phyloP scores from a whole-genome alignment of 2,797 vertebrate genomes.

The Cottoperca gobio region DNA sequence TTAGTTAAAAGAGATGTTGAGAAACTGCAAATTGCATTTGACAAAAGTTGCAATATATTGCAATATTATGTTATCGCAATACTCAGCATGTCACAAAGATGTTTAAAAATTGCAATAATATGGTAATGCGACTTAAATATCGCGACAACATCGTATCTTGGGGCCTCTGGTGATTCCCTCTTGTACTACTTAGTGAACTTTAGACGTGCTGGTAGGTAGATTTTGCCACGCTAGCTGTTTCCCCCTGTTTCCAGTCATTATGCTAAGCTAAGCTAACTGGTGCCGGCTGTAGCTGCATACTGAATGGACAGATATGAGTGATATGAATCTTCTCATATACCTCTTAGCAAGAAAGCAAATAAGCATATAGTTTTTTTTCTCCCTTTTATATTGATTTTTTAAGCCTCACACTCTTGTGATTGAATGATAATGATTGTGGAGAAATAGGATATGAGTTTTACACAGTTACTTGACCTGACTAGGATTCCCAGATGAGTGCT shows the following conservation, averaged over 20 bases:
- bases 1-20: too few species aligned
- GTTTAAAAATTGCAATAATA: too few species aligned
- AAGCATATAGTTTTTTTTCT: not conserved
- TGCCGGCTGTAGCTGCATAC: not conserved
- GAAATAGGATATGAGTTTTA: not conserved
- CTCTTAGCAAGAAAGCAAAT: not conserved
- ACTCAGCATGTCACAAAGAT: too few species aligned
- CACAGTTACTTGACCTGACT: conserved; percentile 20
- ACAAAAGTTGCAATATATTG: too few species aligned
- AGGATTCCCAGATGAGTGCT: conserved; percentile 9
- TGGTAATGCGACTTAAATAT: too few species aligned
- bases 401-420: not conserved
- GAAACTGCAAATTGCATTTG: too few species aligned
- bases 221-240: not conserved
- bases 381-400: not conserved
- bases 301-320: not conserved
- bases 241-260: not conserved
- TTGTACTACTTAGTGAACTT: too few species aligned
- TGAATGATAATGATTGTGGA: not conserved
- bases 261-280: conserved; percentile 7
- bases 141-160: too few species aligned
- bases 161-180: too few species aligned
- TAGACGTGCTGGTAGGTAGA: not conserved
- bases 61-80: too few species aligned
- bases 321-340: not conserved